These are phyloP conservation scores for Pseudonaja textilis DNA, from an alignment of 2,113 vertebrate species.

Conservation along the genomic window DNA sequence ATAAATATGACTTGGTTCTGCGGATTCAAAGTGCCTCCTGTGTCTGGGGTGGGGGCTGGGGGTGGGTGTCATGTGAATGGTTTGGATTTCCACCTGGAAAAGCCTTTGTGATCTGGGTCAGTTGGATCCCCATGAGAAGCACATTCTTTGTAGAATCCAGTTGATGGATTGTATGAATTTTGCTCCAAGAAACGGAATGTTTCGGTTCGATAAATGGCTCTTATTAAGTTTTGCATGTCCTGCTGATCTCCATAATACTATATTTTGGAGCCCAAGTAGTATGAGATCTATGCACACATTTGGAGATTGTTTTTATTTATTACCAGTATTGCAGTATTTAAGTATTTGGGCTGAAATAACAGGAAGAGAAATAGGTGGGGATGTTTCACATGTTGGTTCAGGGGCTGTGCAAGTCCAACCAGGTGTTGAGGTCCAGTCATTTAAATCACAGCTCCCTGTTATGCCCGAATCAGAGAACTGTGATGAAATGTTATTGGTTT, in stretches of 20 bases:
- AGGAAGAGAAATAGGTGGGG: neutral
- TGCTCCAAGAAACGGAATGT: neutral
- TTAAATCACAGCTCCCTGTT: neutral
- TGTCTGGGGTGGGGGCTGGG: neutral
- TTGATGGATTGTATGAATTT: neutral
- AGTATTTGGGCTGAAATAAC: neutral
- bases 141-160: neutral
- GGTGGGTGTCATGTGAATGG: constrained; percentile 30
- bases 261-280: neutral
- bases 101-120: neutral
- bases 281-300: neutral
- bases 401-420: neutral
- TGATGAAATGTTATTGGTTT: neutral
- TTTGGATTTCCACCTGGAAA: constrained; percentile 16
- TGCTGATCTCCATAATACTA: neutral
- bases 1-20: neutral
- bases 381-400: neutral
- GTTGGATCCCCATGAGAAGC: neutral
- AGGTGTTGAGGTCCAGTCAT: neutral
- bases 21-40: neutral
- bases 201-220: neutral
- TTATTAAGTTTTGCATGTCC: neutral
- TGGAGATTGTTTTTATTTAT: neutral
- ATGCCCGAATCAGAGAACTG: neutral
- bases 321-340: neutral